Conservation (phyloP, 2,888 invertebrate genomes). For the Syritta pipiens region DNA sequence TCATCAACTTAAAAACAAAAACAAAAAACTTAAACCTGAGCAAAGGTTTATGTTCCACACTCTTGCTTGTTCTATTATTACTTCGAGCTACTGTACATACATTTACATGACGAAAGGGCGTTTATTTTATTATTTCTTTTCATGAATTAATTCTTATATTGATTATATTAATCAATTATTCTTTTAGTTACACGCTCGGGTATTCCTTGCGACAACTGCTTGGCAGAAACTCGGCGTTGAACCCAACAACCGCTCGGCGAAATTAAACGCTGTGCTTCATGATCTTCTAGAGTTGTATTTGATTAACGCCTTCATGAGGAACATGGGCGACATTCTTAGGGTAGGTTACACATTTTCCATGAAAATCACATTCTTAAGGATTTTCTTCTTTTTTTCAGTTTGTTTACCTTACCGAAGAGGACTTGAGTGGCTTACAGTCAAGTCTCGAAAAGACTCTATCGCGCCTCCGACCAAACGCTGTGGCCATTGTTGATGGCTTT, state of each 20-base stretch:
- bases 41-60: no score
- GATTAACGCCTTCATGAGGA: conserved; percentile 86
- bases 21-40: no score
- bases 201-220: conserved; percentile 88
- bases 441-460: conserved; percentile 86
- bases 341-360: conserved; percentile 80
- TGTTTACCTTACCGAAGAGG: conserved; percentile 74
- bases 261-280: conserved; percentile 83
- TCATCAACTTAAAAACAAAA: no score
- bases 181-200: conserved; percentile 89
- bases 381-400: conserved; percentile 72
- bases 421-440: conserved; percentile 81
- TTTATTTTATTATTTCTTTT: no score
- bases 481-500: conserved; percentile 95
- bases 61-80: no score
- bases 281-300: conserved; percentile 89
- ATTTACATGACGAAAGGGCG: no score
- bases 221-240: conserved; percentile 81
- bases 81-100: no score
- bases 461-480: conserved; percentile 90
- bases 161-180: no score
- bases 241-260: conserved; percentile 81
- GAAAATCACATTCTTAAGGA: background rate
- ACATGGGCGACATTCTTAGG: conserved; percentile 88
- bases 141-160: no score